Evolutionary conservation across 2,888 invertebrate genomes (phyloP), one percentile per base, ranked within the genome.

Genomic region (Luperina nickerlii): DNA sequence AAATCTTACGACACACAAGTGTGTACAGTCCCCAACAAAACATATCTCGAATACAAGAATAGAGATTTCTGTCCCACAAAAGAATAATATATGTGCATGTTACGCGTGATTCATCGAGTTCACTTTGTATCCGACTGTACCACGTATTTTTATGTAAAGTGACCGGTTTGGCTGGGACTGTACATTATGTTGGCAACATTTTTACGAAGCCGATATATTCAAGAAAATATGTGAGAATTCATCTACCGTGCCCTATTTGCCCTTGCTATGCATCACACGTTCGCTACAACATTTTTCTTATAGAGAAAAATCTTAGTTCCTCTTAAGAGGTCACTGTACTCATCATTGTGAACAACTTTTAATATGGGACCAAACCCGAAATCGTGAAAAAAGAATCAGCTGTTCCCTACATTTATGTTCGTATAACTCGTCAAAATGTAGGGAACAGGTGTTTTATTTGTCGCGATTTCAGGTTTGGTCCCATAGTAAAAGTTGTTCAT

Each of bases 81-180:
- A 87, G 88, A 88, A 89, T 89, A 89, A 90, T 90, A 85, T 89
- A 88, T 85, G 87, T 86, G 87, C 84, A 87, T 88, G 90, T 88
- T 83, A 84, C 76, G 78, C 81, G 87, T 88, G 91, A 91, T 90
- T 87, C 90, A 91, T 91, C 82, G 91, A 84, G 83, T 81, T 82
- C 81, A 80, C 83, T 88, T 89, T 88, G 83, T 87, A 87, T 67
- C 75, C 81, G 85, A 73, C 87, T 87, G 67, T 80, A 80, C 75
- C 87, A 76, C 68, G 78, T 74, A 85, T 78, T 82, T 73, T 85
- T 78, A 85, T 87, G 88, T 78, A 76, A 76, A 88, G 73, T 87
- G 78, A 82, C 82, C 82, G 32, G 73, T 82, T 76, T 77, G 63
- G 68, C 54, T 62, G 66, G 38, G 27, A 83, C 62, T 63, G 63